These are phyloP conservation scores for Amazona vittata DNA, from an alignment of 2,113 vertebrate genomes.

Conservation along the genomic window DNA sequence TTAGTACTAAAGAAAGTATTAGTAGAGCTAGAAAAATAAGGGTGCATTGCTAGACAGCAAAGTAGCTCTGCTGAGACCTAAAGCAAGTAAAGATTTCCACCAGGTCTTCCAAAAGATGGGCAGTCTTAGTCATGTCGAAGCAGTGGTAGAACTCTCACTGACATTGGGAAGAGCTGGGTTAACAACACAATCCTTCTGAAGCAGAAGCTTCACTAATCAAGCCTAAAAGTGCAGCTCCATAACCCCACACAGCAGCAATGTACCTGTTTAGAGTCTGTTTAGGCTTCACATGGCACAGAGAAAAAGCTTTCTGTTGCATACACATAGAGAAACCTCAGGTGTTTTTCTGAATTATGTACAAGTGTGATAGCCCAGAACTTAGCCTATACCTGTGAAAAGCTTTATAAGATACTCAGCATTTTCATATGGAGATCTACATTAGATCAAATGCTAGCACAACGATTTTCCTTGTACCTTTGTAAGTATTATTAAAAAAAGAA, in stretches of 20 bases:
- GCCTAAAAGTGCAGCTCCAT: background rate
- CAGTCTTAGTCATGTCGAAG: background rate
- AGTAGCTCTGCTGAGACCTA: background rate
- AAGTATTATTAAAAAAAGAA: background rate
- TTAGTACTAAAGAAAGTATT: background rate
- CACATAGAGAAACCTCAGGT: constrained; percentile 52
- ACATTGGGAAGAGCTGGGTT: background rate
- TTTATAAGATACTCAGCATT: constrained; percentile 50
- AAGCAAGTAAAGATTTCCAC: background rate
- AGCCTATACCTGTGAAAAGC: constrained; percentile 76
- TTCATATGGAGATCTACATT: constrained; percentile 71
- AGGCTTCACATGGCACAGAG: background rate
- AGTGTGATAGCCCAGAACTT: constrained; percentile 73
- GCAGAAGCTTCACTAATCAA: background rate
- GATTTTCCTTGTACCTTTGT: constrained; percentile 28
- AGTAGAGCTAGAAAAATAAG: background rate
- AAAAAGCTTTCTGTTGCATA: background rate
- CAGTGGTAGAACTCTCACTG: background rate
- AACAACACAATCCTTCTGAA: background rate
- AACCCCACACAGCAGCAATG: background rate
- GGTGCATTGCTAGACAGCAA: background rate
- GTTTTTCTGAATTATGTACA: constrained; percentile 34
- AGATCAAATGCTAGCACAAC: constrained; percentile 66
- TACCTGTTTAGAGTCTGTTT: background rate
- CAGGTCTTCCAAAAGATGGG: background rate